Conservation (phyloP, 2,797 vertebrate genomes). For the Cichlasoma orientale region DNA sequence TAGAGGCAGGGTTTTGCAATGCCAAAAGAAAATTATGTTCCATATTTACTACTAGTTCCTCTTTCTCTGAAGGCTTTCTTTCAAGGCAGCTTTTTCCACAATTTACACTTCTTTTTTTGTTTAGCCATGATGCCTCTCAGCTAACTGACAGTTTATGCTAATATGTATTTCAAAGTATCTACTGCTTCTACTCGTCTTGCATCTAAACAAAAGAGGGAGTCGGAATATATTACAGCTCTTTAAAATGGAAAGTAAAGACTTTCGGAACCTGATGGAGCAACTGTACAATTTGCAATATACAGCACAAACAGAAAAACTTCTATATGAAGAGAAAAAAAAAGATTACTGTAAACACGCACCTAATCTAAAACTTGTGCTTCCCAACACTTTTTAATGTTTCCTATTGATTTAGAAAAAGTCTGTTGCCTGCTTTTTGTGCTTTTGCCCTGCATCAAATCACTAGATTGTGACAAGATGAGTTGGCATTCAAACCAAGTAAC, state of each 20-base stretch:
- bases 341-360: background rate
- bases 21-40: background rate
- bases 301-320: background rate
- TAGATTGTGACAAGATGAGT: background rate
- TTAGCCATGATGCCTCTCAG: background rate
- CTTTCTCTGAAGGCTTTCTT: background rate
- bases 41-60: background rate
- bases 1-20: background rate
- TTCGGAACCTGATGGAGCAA: background rate
- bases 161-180: constrained; percentile 44
- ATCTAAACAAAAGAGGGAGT: constrained; percentile 5
- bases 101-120: constrained; percentile 11
- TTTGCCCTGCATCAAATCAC: background rate
- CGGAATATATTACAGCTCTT: background rate
- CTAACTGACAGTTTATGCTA: constrained; percentile 13
- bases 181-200: background rate
- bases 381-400: background rate
- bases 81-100: constrained; percentile 5
- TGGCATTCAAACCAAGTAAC: background rate
- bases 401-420: background rate
- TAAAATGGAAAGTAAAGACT: background rate
- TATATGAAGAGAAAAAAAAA: background rate
- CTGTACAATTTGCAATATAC: background rate
- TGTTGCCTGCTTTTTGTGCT: background rate
- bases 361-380: background rate